Base-by-base conservation (phyloP, 2,888 invertebrate species). In the Drosophila stalkeri region DNA sequence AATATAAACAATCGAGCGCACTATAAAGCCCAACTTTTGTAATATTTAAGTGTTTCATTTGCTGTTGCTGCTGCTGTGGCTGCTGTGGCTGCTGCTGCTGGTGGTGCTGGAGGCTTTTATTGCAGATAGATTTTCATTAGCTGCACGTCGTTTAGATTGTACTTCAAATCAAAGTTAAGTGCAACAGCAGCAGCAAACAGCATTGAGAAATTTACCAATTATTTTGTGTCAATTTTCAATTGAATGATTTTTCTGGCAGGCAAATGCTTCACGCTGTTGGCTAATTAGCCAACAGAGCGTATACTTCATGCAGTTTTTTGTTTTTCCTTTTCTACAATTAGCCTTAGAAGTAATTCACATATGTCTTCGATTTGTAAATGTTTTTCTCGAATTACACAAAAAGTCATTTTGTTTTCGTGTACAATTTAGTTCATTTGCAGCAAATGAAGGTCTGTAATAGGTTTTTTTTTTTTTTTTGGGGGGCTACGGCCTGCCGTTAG, bases 131-230 rank as follows among this genome's bases (percentile, higher is more conserved):
- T 70, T 74, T 73, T 72, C 75, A 77, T 77, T 74, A 78, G 69
- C 72, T 65, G 66, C 65, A 63, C 57, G 72, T 74, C 72, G 72
- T 55, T 75, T 74, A 74, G 76, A 76, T 75, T 72, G 88, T 85
- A 82, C 80, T 89, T 82, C 64, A 72, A 82, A 65, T 84, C 89
- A 89, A 90, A 88, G 88, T 90, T 87, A 88, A 88, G 88, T 90
- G 88, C 88, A 81, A 41, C 52, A 81, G 41, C 51, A 81, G 41
- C 51, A 64, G 37, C 49, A 52, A 12, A 14, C 37, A 63, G 71
- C 72, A 71, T 74, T 83, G 84, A 72, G 70, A 86, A 89, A 82
- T 84, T 69, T 64, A 79, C 79, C 82, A 83, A 90, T 81, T 78
- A 72, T 80, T 66, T 72, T 77, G 70, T 72, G 76, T 84, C 82